These are phyloP conservation scores for Lepidotrigona ventralis DNA, from an alignment of 1,140 invertebrate species.

Conservation along the genomic window DNA sequence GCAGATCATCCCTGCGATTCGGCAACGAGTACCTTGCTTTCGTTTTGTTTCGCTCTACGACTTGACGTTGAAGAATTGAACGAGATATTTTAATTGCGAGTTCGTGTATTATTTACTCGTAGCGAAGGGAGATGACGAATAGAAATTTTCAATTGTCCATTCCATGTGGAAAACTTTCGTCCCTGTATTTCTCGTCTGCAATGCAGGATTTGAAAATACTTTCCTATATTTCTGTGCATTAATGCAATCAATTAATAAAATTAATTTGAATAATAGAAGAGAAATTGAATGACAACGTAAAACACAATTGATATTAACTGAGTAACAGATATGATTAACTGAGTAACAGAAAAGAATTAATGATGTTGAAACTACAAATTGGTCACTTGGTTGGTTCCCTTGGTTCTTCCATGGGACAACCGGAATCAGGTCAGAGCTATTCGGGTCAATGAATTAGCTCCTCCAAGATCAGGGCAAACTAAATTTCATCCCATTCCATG, in stretches of 20 bases:
- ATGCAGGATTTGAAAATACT: no score
- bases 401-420: constrained; percentile 38
- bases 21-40: neutral
- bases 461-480: constrained; percentile 41
- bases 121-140: no score
- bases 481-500: constrained; percentile 29
- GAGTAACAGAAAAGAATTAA: neutral
- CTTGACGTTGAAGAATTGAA: neutral
- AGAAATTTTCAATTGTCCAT: no score
- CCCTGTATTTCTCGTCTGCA: no score
- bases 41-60: neutral
- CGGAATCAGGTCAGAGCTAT: constrained; percentile 50
- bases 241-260: no score
- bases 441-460: constrained; percentile 43
- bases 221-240: no score
- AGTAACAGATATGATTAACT: neutral
- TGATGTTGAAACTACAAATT: neutral
- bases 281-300: neutral
- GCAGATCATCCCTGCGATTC: neutral
- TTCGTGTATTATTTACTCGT: no score
- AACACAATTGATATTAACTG: neutral
- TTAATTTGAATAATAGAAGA: neutral
- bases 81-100: neutral
- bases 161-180: no score
- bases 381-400: neutral